Evolutionary conservation across 92 coral and sea anemone genomes (phyloP).

Genomic region (Bergia sp.): DNA sequence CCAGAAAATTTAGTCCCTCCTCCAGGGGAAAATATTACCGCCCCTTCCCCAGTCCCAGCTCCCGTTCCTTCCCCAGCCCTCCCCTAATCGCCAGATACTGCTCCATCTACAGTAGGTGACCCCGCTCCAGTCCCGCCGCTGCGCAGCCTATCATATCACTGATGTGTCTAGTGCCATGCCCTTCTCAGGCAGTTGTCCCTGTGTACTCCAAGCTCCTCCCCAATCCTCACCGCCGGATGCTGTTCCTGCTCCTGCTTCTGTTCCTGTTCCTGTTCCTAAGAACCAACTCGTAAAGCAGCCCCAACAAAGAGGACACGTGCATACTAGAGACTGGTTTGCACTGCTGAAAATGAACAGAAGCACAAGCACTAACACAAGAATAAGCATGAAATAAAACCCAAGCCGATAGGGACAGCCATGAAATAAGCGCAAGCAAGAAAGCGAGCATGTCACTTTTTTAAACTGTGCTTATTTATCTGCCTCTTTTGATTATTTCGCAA

Average conservation of each 20-base stretch:
- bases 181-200: conserved; percentile 19
- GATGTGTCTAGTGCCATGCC: conserved; percentile 40
- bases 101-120: conserved; percentile 30
- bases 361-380: background rate
- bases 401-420: too few species aligned
- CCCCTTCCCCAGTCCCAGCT: conserved; percentile 32
- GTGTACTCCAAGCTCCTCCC: conserved; percentile 9
- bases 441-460: background rate
- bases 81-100: conserved; percentile 35
- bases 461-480: background rate
- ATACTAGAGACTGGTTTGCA: background rate
- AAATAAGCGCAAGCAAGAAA: too few species aligned
- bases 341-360: background rate
- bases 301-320: conserved; percentile 17
- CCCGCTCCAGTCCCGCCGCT: conserved; percentile 34
- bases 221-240: conserved; percentile 5
- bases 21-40: conserved; percentile 14
- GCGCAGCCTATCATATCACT: conserved; percentile 26
- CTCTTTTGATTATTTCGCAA: too few species aligned
- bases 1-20: conserved; percentile 41
- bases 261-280: background rate
- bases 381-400: too few species aligned
- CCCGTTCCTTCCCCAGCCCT: conserved; percentile 28
- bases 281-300: background rate
- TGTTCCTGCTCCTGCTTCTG: background rate